Conservation (phyloP, 2,113 vertebrate genomes). For the Cyanoramphus novaezelandiae region DNA sequence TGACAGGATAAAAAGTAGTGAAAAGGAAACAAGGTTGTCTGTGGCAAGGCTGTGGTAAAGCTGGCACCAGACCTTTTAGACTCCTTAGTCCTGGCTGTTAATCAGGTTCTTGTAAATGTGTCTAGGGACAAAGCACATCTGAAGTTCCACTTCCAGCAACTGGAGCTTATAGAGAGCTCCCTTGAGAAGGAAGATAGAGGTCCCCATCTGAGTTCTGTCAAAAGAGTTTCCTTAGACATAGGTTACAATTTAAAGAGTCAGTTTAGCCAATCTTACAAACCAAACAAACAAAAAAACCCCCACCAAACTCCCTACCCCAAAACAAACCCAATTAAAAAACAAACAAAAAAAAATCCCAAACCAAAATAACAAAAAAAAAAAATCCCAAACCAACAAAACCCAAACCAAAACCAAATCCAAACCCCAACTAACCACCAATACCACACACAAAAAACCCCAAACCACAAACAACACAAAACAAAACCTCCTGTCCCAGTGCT, state of each 20-base stretch:
- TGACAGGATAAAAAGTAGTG: not conserved
- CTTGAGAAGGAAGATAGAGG: not conserved
- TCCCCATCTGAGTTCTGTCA: not conserved
- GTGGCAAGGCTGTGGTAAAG: conserved; percentile 18
- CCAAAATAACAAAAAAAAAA: not conserved
- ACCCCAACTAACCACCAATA: not conserved
- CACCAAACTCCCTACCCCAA: not conserved
- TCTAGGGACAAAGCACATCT: not conserved
- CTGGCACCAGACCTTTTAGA: not conserved
- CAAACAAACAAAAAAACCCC: not conserved
- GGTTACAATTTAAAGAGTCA: not conserved
- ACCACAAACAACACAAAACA: not conserved
- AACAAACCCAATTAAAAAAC: not conserved
- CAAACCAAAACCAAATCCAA: not conserved
- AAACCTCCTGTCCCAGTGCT: not conserved
- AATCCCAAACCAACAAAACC: not conserved
- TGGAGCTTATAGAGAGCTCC: not conserved
- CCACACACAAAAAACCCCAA: not conserved
- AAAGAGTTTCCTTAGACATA: not conserved
- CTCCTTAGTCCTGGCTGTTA: not conserved
- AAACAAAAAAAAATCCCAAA: not conserved
- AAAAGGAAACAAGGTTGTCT: not conserved
- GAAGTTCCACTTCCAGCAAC: not conserved
- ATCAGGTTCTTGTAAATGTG: not conserved
- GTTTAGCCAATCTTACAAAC: not conserved